phyloP scores from a whole-genome alignment of 2,888 invertebrate species.

The Rotaria sp. region DNA sequence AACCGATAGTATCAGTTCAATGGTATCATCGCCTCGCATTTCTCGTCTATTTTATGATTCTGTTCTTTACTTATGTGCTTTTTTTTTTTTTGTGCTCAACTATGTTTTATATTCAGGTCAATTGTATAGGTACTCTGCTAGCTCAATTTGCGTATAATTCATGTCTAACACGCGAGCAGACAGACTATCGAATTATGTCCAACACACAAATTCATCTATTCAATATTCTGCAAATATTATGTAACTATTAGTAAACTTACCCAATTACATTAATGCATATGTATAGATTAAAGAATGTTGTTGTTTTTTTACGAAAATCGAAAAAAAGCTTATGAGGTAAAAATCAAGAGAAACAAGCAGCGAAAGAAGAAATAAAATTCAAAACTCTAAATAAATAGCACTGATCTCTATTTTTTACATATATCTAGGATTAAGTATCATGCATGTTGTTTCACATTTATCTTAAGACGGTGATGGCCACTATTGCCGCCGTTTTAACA shows the following conservation, averaged over 20 bases:
- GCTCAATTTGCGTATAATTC: neutral
- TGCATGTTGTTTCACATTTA: slow-evolving; percentile 3
- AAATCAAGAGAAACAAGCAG: neutral
- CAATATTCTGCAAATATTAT: neutral
- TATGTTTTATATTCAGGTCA: neutral
- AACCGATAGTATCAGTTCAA: neutral
- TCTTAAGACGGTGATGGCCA: neutral
- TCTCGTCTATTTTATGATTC: neutral
- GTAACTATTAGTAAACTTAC: neutral
- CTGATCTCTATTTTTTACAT: neutral
- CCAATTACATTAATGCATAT: neutral
- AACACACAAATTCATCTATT: neutral
- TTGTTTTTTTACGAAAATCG: neutral
- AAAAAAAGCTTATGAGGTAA: neutral
- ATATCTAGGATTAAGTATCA: neutral
- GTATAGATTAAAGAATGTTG: neutral
- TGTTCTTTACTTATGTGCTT: neutral
- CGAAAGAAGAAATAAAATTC: neutral
- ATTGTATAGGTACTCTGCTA: neutral
- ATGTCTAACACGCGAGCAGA: neutral
- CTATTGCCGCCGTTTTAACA: slow-evolving; percentile 10
- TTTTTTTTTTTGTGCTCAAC: no score
- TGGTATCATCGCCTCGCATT: neutral
- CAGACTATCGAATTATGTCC: neutral
- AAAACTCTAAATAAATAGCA: slow-evolving; percentile 8